phyloP scores from a whole-genome alignment of 2,113 vertebrate species.

The Forbesichthys agassizii region DNA sequence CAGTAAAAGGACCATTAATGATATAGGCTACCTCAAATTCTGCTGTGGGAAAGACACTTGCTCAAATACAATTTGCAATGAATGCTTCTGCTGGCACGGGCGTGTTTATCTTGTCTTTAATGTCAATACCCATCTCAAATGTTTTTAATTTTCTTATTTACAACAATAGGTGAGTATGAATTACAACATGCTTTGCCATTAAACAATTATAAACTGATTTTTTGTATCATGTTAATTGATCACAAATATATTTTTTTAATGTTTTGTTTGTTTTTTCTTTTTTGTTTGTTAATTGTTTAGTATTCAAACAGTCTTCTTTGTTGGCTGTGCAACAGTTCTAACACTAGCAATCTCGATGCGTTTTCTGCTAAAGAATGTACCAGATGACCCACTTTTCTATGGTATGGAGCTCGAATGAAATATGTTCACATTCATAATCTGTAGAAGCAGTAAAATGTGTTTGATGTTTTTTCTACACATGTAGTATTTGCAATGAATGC shows the following conservation, averaged over 20 bases:
- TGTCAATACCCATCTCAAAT: slow-evolving; percentile 86
- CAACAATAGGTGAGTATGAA: slow-evolving; percentile 78
- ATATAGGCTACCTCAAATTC: no score
- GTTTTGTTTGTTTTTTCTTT: background rate
- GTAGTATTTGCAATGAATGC: slow-evolving; percentile 88
- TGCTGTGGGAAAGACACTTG: background rate
- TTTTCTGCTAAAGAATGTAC: slow-evolving; percentile 84
- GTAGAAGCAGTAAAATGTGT: background rate
- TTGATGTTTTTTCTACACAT: slow-evolving; percentile 9
- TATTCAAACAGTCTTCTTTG: slow-evolving; percentile 79
- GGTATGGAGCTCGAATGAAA: slow-evolving; percentile 69
- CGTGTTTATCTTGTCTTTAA: slow-evolving; percentile 86
- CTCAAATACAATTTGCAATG: slow-evolving; percentile 62
- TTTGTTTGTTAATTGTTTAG: slow-evolving; percentile 61
- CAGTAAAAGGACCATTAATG: no score
- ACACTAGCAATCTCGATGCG: slow-evolving; percentile 76
- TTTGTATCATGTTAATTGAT: background rate
- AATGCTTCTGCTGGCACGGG: slow-evolving; percentile 86
- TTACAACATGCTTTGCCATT: background rate
- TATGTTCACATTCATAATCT: background rate
- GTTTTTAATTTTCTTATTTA: slow-evolving; percentile 82
- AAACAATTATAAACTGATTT: background rate
- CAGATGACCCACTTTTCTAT: slow-evolving; percentile 88
- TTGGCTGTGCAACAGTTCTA: slow-evolving; percentile 79
- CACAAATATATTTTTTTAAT: background rate